These are phyloP conservation scores for Oxytorus armatus DNA, from an alignment of 2,888 invertebrate species.

Conservation along the genomic window DNA sequence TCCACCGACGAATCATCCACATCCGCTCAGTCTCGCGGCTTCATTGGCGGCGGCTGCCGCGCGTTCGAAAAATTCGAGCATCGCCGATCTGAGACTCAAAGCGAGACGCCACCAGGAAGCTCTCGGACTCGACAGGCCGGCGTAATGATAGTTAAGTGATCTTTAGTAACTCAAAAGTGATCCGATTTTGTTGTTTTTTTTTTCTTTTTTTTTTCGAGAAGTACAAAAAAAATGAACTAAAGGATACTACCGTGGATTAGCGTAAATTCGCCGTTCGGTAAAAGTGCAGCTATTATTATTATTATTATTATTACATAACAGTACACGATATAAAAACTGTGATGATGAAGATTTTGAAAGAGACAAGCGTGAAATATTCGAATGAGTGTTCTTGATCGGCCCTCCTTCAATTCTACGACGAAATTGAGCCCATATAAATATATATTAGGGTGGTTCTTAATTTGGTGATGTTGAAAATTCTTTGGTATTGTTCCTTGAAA, in stretches of 20 bases:
- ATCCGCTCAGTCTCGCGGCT: conserved; percentile 89
- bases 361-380: conserved; percentile 46
- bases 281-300: conserved; percentile 15
- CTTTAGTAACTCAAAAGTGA: conserved; percentile 28
- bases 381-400: conserved; percentile 50
- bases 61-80: conserved; percentile 95
- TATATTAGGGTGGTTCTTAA: too few relatives aligned
- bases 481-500: too few relatives aligned
- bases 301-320: conserved; percentile 17
- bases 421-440: conserved; percentile 49
- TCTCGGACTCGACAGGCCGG: conserved; percentile 87
- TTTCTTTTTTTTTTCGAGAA: conserved; percentile 32
- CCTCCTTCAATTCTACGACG: conserved; percentile 54
- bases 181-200: conserved; percentile 10
- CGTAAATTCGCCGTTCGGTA: conserved; percentile 9
- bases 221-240: conserved; percentile 43
- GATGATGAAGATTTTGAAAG: conserved; percentile 50
- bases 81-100: conserved; percentile 96
- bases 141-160: conserved; percentile 72
- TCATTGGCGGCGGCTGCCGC: conserved; percentile 88
- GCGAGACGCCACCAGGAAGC: conserved; percentile 97
- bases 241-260: conserved; percentile 2
- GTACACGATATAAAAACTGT: conserved; percentile 43
- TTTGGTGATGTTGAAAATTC: too few relatives aligned
- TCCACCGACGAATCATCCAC: conserved; percentile 85